A percentile compares a stretch with the other conserved stretches of the same genome.
These are phyloP conservation scores for Gallinago solitaria DNA, from an alignment of 2,797 vertebrate genomes.

Conservation along the genomic window DNA sequence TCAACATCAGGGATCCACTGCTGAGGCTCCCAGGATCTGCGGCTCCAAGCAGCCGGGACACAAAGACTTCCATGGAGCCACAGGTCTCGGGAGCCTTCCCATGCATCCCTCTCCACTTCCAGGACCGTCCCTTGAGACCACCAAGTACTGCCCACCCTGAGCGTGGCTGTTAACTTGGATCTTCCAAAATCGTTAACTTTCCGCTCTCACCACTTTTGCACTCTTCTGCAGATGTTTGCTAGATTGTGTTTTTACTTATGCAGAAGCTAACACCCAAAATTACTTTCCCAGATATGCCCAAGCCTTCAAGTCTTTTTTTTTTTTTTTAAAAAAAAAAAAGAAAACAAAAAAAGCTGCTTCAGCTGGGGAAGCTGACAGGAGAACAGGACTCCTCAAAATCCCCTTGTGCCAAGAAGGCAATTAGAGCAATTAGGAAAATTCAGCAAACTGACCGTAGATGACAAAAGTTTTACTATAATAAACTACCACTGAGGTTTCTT, in stretches of 20 bases:
- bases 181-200: not conserved
- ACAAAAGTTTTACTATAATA: not conserved
- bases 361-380: not conserved
- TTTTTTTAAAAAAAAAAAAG: not conserved
- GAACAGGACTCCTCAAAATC: not conserved
- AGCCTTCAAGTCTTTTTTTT: not conserved
- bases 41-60: not conserved
- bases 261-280: not conserved
- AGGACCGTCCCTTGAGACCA: not conserved
- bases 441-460: accelerated
- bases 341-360: not conserved
- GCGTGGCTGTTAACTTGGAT: not conserved
- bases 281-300: not conserved
- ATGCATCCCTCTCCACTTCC: not conserved
- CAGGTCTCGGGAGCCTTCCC: constrained; percentile 5
- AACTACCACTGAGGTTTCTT: not conserved
- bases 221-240: not conserved
- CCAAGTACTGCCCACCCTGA: not conserved
- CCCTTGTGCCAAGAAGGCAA: not conserved
- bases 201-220: not conserved
- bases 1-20: constrained; percentile 19
- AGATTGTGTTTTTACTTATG: not conserved
- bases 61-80: not conserved
- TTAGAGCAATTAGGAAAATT: not conserved
- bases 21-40: constrained; percentile 5